Percentiles rank a stretch among this genome's conserved stretches.
These are phyloP conservation scores for Chrysolophus pictus DNA, from an alignment of 2,797 vertebrate species.

Conservation along the genomic window DNA sequence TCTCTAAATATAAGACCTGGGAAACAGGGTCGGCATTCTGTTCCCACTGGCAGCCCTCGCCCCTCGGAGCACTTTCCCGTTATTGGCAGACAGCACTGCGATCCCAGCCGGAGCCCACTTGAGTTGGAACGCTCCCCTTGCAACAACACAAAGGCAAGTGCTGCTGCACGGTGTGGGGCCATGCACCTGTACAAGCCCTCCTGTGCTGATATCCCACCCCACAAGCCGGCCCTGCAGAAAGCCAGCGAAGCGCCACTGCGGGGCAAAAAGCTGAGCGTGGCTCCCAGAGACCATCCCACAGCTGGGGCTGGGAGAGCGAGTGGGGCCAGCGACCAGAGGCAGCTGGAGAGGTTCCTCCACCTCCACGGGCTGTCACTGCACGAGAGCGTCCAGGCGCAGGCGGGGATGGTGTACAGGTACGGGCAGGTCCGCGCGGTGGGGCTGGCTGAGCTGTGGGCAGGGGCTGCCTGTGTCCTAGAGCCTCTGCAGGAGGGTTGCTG, in stretches of 20 bases:
- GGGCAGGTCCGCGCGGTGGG: neutral
- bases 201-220: constrained; percentile 86
- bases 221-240: constrained; percentile 80
- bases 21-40: constrained; percentile 70
- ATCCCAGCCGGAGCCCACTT: constrained; percentile 11
- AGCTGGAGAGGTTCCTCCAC: constrained; percentile 87
- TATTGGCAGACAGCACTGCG: constrained; percentile 61
- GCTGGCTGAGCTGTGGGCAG: too few relatives aligned
- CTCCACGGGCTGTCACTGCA: constrained; percentile 86
- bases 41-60: constrained; percentile 78
- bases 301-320: constrained; percentile 76
- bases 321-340: constrained; percentile 76
- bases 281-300: constrained; percentile 61
- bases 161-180: neutral
- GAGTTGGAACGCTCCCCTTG: neutral
- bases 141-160: too few relatives aligned
- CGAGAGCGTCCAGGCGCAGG: constrained; percentile 82
- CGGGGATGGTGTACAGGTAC: constrained; percentile 85
- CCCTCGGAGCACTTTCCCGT: constrained; percentile 66
- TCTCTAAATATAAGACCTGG: constrained; percentile 84
- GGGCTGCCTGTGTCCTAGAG: neutral
- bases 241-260: constrained; percentile 68
- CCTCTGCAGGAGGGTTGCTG: accelerated
- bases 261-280: constrained; percentile 45
- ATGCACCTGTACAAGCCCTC: constrained; percentile 92